A percentile compares a stretch with the other conserved stretches of the same genome.
These are phyloP conservation scores for Polyommatus iphigenia DNA, from an alignment of 2,888 invertebrate species.

Conservation along the genomic window DNA sequence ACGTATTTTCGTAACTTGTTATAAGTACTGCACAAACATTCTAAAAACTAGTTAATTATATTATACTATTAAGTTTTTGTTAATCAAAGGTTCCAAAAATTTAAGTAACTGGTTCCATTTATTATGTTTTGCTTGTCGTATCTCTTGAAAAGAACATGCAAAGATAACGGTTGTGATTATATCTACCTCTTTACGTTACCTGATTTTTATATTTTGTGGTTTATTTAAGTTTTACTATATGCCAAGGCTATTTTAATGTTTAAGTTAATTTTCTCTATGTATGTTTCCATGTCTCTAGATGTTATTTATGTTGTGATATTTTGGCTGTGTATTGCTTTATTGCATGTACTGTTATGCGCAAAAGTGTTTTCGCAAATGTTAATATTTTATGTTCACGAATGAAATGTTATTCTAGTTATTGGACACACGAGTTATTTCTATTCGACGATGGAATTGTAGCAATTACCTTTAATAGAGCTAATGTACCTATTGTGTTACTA, in stretches of 20 bases:
- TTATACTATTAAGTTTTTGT: background rate
- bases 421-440: background rate
- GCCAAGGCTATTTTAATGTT: background rate
- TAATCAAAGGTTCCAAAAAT: background rate
- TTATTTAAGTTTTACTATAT: background rate
- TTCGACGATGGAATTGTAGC: constrained; percentile 1
- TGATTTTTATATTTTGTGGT: constrained; percentile 39
- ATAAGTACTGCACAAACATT: background rate
- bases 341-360: constrained; percentile 1
- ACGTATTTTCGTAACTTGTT: no score
- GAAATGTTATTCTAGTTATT: background rate
- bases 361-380: background rate
- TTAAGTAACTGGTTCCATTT: background rate
- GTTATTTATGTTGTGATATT: constrained; percentile 21
- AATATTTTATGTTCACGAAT: background rate
- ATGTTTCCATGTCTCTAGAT: background rate
- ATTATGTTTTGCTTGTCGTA: background rate
- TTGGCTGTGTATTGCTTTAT: constrained; percentile 33
- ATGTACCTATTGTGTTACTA: constrained; percentile 14
- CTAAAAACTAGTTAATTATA: background rate
- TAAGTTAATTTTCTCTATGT: background rate
- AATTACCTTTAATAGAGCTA: constrained; percentile 23
- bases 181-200: constrained; percentile 57
- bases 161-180: constrained; percentile 29
- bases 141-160: background rate